phyloP scores from a whole-genome alignment of 1,140 invertebrate species.

The Saccostrea cuccullata region DNA sequence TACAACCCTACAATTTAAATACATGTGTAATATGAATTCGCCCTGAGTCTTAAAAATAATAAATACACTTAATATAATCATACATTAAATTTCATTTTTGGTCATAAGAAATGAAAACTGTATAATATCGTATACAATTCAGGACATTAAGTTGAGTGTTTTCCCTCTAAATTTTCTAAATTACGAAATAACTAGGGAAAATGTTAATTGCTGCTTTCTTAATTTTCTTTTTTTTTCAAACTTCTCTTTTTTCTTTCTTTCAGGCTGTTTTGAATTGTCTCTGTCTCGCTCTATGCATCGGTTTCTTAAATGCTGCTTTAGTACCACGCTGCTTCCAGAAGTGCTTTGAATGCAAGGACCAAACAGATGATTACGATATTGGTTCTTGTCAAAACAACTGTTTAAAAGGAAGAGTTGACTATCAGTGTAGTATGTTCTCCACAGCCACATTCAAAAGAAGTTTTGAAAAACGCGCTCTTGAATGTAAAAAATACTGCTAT shows the following conservation, averaged over 20 bases:
- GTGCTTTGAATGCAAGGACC: background rate
- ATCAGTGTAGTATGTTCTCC: background rate
- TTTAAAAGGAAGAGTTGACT: background rate
- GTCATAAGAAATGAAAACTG: no score
- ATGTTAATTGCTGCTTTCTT: no score
- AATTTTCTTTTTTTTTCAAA: no score
- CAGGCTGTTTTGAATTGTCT: background rate
- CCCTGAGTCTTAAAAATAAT: no score
- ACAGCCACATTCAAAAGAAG: background rate
- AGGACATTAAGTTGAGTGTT: no score
- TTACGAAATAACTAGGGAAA: no score
- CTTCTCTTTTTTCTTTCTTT: background rate
- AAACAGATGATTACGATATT: background rate
- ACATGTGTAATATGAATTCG: no score
- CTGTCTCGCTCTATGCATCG: background rate
- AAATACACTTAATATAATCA: no score
- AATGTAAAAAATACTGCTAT: constrained; percentile 15
- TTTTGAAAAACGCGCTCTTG: background rate
- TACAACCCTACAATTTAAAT: no score
- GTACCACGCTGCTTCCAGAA: background rate
- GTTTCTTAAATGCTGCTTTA: background rate
- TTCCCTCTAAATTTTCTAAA: no score
- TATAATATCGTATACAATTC: no score
- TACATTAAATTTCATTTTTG: no score
- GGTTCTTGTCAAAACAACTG: background rate